Base-by-base conservation (phyloP, 2,888 invertebrate genomes). In the Cataglyphis altisquamis region DNA sequence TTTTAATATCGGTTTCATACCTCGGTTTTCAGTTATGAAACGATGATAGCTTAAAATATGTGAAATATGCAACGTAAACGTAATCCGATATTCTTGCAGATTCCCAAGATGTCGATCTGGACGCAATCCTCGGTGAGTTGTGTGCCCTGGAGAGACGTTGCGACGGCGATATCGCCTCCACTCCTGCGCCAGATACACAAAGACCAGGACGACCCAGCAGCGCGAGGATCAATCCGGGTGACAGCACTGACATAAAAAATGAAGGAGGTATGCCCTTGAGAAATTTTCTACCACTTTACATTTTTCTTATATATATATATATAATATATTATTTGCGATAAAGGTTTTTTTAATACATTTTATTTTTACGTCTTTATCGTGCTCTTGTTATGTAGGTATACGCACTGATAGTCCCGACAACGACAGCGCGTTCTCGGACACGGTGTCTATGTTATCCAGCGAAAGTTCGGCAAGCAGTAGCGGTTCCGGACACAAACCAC, bases 361-460 rank as follows among this genome's bases (percentile, higher is more conserved):
- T n/a, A 73, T 81, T 21, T 39, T 75, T 55, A 32, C 18, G 3
- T 10, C 12, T 48, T 15, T 21, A 57, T 39, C 15, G 45, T 57
- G 60, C 32, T 92, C 52, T 89, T 94, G 72, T 75, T 83, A 25
- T 18, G 18, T 83, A 94, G 94, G 94, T 80, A 92, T 94, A 88
- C 96, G 98, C 87, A 98, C 98, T 18, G 98, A 99, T 93, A 98
- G 98, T 77, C 99, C 99, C 0, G 99, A 99, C 95, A 99, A 99
- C 95, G 99, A 99, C 95, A 99, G 99, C 15, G 99, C 99, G 21
- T 99, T 99, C 95, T 99, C 99, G 92, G 99, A 99, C 95, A 99
- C 98, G 87, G 98, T 99, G 84, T 98, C 98, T 39, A 97, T 98
- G 96, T 95, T 98, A 87, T 98, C 98, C 39, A 98, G 98, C 90